Percentiles rank a stretch among this genome's conserved stretches.
These are phyloP conservation scores for Pseudomugil gertrudae DNA, from an alignment of 2,797 vertebrate species.

Conservation along the genomic window DNA sequence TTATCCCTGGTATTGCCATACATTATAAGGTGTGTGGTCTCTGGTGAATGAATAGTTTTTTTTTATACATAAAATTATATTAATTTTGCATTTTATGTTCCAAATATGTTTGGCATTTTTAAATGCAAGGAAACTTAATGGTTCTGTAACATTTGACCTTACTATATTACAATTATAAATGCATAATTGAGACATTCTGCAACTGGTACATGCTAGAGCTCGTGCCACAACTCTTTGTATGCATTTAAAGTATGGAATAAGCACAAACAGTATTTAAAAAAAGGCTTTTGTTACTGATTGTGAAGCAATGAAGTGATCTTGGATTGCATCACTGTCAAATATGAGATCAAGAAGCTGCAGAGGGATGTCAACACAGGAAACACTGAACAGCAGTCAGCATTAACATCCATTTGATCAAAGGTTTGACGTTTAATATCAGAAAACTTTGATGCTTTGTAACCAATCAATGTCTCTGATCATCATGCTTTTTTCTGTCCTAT, in stretches of 20 bases:
- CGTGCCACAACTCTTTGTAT: not conserved
- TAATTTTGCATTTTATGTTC: too few species aligned
- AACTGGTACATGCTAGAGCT: too few species aligned
- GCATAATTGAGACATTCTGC: too few species aligned
- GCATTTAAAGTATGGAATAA: not conserved
- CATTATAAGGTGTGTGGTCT: too few species aligned
- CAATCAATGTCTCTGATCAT: constrained; percentile 54
- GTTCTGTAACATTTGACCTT: too few species aligned
- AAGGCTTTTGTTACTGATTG: constrained; percentile 23
- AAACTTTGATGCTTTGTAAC: constrained; percentile 42
- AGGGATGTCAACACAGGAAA: constrained; percentile 50
- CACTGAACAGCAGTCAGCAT: constrained; percentile 41
- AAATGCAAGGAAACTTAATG: too few species aligned
- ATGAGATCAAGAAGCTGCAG: constrained; percentile 55
- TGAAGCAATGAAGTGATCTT: constrained; percentile 36
- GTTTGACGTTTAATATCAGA: constrained; percentile 44
- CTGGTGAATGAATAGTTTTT: too few species aligned
- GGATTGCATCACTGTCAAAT: constrained; percentile 35
- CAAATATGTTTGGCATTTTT: too few species aligned
- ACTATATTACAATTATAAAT: too few species aligned
- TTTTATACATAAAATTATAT: too few species aligned
- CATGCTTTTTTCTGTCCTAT: constrained; percentile 30
- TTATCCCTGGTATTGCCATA: too few species aligned
- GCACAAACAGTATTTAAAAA: not conserved
- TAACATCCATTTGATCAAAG: constrained; percentile 62